Evolutionary conservation across 2,797 vertebrate genomes (phyloP).

Genomic region (Gobio occitaniae): DNA sequence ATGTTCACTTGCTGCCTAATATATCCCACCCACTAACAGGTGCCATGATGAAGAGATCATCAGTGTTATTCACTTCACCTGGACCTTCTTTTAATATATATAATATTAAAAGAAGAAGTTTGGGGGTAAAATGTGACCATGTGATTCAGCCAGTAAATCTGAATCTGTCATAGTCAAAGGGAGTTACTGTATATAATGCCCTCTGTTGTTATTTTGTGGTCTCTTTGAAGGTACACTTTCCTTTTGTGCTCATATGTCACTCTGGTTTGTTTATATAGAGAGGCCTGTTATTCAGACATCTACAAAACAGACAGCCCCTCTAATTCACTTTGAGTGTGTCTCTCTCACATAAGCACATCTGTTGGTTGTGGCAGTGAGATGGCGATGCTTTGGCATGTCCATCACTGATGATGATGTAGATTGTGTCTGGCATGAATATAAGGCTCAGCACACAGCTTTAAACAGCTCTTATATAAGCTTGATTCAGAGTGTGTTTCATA

Average conservation of each 20-base stretch:
- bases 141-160: too few relatives aligned
- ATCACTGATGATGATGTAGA: conserved; percentile 18
- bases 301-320: conserved; percentile 31
- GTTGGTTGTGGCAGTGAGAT: conserved; percentile 42
- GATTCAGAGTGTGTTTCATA: conserved; percentile 52
- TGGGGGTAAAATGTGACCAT: too few relatives aligned
- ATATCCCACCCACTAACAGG: too few relatives aligned
- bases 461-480: conserved; percentile 58
- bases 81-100: too few relatives aligned
- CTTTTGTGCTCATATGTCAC: conserved; percentile 19
- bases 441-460: conserved; percentile 47
- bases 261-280: conserved; percentile 35
- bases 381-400: conserved; percentile 47
- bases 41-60: too few relatives aligned
- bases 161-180: too few relatives aligned
- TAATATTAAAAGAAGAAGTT: too few relatives aligned
- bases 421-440: conserved; percentile 20
- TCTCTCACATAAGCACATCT: conserved; percentile 38
- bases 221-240: background rate
- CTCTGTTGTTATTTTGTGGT: background rate
- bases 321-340: conserved; percentile 16
- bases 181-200: background rate
- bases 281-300: conserved; percentile 13
- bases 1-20: too few relatives aligned
- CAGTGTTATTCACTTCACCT: too few relatives aligned